Conservation (phyloP, 30 jellyfish, hydroid and myxozoan genomes). For the Chrysaora quinquecirrha region DNA sequence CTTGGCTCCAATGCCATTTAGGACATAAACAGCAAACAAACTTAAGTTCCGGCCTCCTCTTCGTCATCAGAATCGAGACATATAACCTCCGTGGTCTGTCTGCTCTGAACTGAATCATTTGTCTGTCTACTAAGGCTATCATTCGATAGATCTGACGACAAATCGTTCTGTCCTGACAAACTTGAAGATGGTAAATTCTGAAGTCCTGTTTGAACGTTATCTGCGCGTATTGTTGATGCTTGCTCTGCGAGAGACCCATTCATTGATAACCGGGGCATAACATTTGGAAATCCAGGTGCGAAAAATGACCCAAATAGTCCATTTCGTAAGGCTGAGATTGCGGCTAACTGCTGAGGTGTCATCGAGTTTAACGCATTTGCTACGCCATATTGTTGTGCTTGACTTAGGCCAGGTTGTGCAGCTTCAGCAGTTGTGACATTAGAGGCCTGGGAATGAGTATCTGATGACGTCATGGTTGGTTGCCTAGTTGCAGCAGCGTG, state of each 20-base stretch:
- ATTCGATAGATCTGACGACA: not conserved
- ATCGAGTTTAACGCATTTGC: not conserved
- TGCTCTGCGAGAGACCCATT: not conserved
- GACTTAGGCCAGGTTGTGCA: no score
- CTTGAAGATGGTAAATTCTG: not conserved
- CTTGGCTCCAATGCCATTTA: no score
- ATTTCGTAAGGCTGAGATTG: not conserved
- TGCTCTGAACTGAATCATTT: not conserved
- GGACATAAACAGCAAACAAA: no score
- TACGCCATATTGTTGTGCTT: no score
- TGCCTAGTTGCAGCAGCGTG: not conserved
- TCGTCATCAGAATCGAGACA: slow-evolving; percentile 12
- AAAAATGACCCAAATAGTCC: not conserved
- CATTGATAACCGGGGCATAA: not conserved
- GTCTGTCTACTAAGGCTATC: not conserved
- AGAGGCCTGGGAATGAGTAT: not conserved
- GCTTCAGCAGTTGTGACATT: not conserved
- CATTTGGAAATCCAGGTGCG: not conserved
- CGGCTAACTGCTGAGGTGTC: not conserved
- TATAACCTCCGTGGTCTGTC: not conserved
- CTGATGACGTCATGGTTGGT: not conserved
- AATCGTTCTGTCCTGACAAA: not conserved
- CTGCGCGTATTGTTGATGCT: not conserved
- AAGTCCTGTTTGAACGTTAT: not conserved
- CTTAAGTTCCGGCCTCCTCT: slow-evolving; percentile 3